Evolutionary conservation across 1,140 invertebrate species (phyloP), one percentile per base, ranked within the genome.

Genomic region (Geopemphigus sp.): DNA sequence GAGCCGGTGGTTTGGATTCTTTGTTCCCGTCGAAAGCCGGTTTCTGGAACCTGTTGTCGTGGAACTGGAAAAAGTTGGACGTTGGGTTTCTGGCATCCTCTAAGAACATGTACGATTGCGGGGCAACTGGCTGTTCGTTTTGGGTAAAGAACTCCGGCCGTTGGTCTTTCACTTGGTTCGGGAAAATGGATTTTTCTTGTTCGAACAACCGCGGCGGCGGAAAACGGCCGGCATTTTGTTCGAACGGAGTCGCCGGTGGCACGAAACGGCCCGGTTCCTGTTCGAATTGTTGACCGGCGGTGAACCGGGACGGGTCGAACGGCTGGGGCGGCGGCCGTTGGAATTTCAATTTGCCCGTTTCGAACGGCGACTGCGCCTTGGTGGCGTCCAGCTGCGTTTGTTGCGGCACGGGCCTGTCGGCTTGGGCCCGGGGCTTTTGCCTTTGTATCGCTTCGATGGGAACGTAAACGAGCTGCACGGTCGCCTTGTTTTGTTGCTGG

Each of bases 391-490:
- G 29, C 5, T 57, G 39, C 0, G 74, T 26, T 26, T 78, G 74
- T 63, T 78, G 74, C 0, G 39, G 22, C 8, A 47, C 24, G 1
- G 74, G 57, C 47, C 74, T 78, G 26, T 78, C 74, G 5, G 39
- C 14, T 78, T 78, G 74, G 1, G 50, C 29, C 6, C 74, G 63
- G 2, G 74, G 66, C 24, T 74, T 76, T 56, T 76, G 72, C 17
- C 81, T 80, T 73, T 89, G 89, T 15, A 94, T 84, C 0, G 90
- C 91, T 83, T 94, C 92, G 47, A 93, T 87, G 17, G 93, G 93
- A 4, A 94, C 92, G 83, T 94, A 94, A 0, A 94, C 85, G 63
- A 94, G 83, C 84, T 94, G 92, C 19, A 94, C 90, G 86, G 92
- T 89, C 85, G 91, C 90, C 83, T 88, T 87, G 84, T 89, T 87